Base-by-base conservation (phyloP, 2,888 invertebrate species). In the Agrenia bidenticulata region DNA sequence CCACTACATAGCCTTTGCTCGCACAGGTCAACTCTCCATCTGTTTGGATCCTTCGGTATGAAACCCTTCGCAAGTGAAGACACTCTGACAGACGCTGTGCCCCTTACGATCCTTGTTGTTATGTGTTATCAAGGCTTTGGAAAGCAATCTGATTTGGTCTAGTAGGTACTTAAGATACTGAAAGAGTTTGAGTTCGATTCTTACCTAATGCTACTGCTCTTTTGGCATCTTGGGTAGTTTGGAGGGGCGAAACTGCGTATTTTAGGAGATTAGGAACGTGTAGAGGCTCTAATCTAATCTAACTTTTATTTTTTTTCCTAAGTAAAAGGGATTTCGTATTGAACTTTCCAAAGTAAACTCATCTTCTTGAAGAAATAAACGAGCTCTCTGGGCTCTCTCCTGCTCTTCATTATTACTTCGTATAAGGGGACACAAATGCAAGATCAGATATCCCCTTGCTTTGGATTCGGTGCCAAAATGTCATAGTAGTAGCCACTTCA, bases 241-340 rank as follows among this genome's bases (percentile, higher is more conserved):
- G 32, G 32, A 32, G 32, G 32, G 32, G 32, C n/a, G 23, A 41
- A 57, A 57, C 41, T 17, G 41, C 56, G 41, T 57, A 57, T 57
- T 57, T 57, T 17, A 27, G 56, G 56, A 57, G 56, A 57, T 57
- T 57, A 57, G 56, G 56, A 57, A 57, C 56, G 56, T 49, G 58
- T 49, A 58, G 41, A 57, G 57, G 21, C 24, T 45, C 21, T 58
- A 58, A 58, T 58, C 58, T 58, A 42, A 58, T 58, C 58, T 42
- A 58, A 58, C 58, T 58, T 58, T 58, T 58, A 58, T 58, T 58
- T 49, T 54, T 49, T 58, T 42, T 15, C n/a, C 26, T 45, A 23
- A 45, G 27, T 21, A 17, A 49, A 58, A 19, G n/a, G 58, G 58
- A 49, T 58, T 58, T 58, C 49, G 45, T 58, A 58, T 42, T 58